A percentile compares a stretch with the other conserved stretches of the same genome.
Conservation (phyloP, 2,113 vertebrate species). For the Entelurus aequoreus region DNA sequence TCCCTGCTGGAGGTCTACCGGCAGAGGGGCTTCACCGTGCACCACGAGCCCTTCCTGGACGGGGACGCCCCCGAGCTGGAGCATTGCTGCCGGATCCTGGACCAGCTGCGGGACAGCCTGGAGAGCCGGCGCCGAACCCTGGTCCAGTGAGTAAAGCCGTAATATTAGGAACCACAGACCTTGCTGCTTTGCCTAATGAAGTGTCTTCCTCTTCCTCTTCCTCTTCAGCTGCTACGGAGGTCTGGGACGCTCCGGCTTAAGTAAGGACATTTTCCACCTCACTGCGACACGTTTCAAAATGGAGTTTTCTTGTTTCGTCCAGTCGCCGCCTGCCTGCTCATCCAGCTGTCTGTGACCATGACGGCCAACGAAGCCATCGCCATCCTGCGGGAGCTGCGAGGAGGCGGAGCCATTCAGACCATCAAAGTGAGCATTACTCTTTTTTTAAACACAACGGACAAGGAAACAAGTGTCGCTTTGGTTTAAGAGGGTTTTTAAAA, state of each 20-base stretch:
- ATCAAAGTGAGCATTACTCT: conserved; percentile 77
- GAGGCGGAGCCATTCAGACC: conserved; percentile 83
- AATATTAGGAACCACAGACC: too few relatives aligned
- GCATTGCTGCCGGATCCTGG: conserved; percentile 78
- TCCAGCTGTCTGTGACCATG: conserved; percentile 75
- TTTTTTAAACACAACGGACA: not conserved
- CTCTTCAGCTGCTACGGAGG: conserved; percentile 82
- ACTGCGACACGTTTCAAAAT: not conserved
- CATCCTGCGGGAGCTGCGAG: conserved; percentile 76
- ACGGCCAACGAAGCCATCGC: conserved; percentile 80
- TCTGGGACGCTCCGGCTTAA: conserved; percentile 81
- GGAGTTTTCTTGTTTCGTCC: not conserved
- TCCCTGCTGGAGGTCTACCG: conserved; percentile 78
- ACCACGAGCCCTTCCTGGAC: conserved; percentile 80
- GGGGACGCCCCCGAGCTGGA: conserved; percentile 77
- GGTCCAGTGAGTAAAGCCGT: conserved; percentile 77
- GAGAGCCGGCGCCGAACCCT: conserved; percentile 75
- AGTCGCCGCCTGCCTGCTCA: conserved; percentile 87
- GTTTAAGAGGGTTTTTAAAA: too few relatives aligned
- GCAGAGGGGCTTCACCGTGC: conserved; percentile 71
- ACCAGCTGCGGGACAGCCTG: conserved; percentile 76
- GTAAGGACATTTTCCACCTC: conserved; percentile 58
- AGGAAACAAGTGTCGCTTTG: too few relatives aligned
- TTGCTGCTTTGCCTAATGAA: too few relatives aligned
- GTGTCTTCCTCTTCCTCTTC: not conserved